These are phyloP conservation scores for Corythucha ciliata DNA, from an alignment of 2,888 invertebrate species.

Conservation along the genomic window DNA sequence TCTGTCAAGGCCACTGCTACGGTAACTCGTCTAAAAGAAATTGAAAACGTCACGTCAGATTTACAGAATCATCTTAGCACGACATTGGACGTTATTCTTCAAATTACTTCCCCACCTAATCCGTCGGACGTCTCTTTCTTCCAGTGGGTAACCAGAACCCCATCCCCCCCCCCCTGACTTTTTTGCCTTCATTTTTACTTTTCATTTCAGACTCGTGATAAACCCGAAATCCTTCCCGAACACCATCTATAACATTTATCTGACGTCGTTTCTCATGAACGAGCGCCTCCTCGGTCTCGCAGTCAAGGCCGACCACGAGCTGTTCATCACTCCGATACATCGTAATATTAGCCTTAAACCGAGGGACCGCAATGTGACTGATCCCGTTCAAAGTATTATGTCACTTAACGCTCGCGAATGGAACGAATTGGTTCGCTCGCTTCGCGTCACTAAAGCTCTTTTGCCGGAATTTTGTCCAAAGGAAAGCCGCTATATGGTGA, in stretches of 20 bases:
- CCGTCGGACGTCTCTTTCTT: too few relatives aligned
- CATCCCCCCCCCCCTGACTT: neutral
- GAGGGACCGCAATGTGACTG: neutral
- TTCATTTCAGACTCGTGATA: conserved; percentile 8
- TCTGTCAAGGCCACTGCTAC: too few relatives aligned
- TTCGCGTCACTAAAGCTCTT: neutral
- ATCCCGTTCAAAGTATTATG: neutral
- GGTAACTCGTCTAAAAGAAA: too few relatives aligned
- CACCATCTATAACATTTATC: conserved; percentile 15
- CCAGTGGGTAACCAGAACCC: too few relatives aligned
- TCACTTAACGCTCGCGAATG: conserved; percentile 5
- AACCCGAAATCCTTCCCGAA: conserved; percentile 19
- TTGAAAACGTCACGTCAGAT: conserved; percentile 1
- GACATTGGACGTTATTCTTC: too few relatives aligned
- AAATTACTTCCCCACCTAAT: too few relatives aligned
- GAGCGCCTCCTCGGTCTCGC: conserved; percentile 5
- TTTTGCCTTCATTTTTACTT: neutral
- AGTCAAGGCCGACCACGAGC: conserved; percentile 4
- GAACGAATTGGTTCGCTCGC: conserved; percentile 4
- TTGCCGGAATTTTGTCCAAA: conserved; percentile 21
- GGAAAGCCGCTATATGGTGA: conserved; percentile 9
- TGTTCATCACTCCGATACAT: conserved; percentile 1
- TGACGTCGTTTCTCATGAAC: conserved; percentile 19
- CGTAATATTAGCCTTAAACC: too few relatives aligned
- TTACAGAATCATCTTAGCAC: too few relatives aligned